Percentiles rank a stretch among this genome's conserved stretches.
These are phyloP conservation scores for Penaeus vannamei DNA, from an alignment of 1,140 invertebrate species.

Conservation along the genomic window DNA sequence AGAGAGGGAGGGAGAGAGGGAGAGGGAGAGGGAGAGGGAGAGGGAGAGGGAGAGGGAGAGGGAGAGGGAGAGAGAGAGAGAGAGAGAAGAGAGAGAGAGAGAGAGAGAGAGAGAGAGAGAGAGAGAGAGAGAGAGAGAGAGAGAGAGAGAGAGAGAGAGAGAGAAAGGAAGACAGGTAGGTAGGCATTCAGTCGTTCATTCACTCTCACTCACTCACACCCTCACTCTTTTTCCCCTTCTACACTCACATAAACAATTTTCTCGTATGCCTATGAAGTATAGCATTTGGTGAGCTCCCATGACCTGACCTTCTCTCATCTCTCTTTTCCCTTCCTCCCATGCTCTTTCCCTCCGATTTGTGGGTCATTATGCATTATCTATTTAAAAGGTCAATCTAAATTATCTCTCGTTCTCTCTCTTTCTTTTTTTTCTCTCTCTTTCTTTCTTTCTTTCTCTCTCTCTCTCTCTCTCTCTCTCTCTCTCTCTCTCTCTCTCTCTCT, in stretches of 20 bases:
- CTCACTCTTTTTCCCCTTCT: too few species aligned
- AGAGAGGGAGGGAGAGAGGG: too few species aligned
- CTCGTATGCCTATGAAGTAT: too few species aligned
- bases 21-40: neutral
- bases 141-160: neutral
- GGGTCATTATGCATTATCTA: neutral
- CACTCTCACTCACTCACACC: too few species aligned
- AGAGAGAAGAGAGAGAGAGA: neutral
- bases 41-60: neutral
- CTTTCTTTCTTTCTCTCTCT: neutral
- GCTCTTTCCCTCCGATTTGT: neutral
- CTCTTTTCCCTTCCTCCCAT: neutral
- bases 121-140: neutral
- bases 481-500: neutral
- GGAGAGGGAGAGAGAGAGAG: neutral
- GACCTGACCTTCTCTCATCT: neutral
- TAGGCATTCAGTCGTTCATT: too few species aligned
- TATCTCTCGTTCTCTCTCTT: slow-evolving; percentile 3
- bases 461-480: neutral
- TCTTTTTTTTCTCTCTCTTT: neutral
- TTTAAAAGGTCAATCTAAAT: too few species aligned
- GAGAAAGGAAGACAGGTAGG: too few species aligned
- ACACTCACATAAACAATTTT: neutral
- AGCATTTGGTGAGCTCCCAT: neutral
- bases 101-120: neutral